Evolutionary conservation across 2,797 vertebrate genomes (phyloP).

Genomic region (Liasis olivaceus): DNA sequence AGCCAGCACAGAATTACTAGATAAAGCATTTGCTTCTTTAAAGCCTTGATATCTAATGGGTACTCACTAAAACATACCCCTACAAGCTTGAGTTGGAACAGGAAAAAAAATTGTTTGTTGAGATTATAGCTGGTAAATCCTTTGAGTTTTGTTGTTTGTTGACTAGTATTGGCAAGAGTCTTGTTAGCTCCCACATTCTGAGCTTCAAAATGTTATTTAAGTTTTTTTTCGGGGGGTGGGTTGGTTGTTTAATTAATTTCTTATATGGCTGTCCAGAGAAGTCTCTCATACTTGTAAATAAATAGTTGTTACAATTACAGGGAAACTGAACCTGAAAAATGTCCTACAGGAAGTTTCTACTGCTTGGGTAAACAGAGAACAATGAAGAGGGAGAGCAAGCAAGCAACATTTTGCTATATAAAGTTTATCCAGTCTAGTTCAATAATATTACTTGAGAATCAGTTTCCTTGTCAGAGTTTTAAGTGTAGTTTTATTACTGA

Average conservation of each 20-base stretch:
- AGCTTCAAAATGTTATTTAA: not conserved
- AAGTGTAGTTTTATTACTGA: constrained; percentile 5
- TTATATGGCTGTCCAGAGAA: not conserved
- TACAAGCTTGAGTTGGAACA: not conserved
- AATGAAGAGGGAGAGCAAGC: not conserved
- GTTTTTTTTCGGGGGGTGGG: no score
- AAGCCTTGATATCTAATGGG: not conserved
- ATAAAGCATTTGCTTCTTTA: not conserved
- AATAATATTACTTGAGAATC: constrained; percentile 6
- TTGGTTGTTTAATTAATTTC: not conserved
- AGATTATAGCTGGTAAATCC: not conserved
- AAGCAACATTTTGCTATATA: not conserved
- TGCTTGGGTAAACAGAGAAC: not conserved
- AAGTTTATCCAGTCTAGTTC: not conserved
- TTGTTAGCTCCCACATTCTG: not conserved
- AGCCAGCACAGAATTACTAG: no score
- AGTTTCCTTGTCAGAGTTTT: not conserved
- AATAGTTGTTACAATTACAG: not conserved
- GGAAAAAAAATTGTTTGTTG: not conserved
- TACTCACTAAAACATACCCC: not conserved
- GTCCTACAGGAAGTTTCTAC: not conserved
- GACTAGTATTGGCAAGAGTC: not conserved
- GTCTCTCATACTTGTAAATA: not conserved
- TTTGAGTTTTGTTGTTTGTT: not conserved
- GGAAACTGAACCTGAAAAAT: not conserved